Percentiles rank a stretch among this genome's conserved stretches.
Evolutionary conservation across 2,113 vertebrate species (phyloP).

Genomic region (human): DNA sequence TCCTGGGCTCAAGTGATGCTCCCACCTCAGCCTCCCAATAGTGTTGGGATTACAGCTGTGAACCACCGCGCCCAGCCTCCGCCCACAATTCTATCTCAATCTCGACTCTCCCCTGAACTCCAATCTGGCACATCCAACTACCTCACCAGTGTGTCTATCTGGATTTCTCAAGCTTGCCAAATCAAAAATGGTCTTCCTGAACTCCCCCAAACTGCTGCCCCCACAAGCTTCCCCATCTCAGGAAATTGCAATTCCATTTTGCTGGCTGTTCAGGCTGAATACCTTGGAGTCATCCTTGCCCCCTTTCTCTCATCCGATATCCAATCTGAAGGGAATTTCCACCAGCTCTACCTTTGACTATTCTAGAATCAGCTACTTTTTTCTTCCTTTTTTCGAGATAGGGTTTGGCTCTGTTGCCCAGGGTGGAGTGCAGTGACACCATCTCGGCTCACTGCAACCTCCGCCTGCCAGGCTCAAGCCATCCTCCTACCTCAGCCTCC

Average conservation of each 20-base stretch:
- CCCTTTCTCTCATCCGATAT: not conserved
- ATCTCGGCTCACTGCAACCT: no score
- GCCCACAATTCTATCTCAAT: not conserved
- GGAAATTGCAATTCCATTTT: not conserved
- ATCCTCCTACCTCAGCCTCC: no score
- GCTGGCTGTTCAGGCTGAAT: not conserved
- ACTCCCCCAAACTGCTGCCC: not conserved
- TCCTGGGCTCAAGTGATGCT: no score
- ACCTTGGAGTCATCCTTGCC: not conserved
- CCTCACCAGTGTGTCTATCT: not conserved
- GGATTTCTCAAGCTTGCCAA: not conserved
- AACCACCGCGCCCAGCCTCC: no score
- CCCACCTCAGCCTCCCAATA: no score
- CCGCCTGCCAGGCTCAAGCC: no score
- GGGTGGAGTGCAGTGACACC: no score
- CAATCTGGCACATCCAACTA: not conserved
- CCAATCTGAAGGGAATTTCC: not conserved
- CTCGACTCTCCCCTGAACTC: not conserved
- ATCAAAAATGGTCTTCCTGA: not conserved
- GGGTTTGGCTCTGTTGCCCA: no score
- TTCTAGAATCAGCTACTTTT: not conserved
- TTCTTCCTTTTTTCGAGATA: no score
- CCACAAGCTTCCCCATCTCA: not conserved
- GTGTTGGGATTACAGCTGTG: no score
- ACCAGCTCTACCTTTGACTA: not conserved